Evolutionary conservation across 2,888 invertebrate genomes (phyloP), one percentile per base, ranked within the genome.

Genomic region (Kuschelorhynchus macadamiae): DNA sequence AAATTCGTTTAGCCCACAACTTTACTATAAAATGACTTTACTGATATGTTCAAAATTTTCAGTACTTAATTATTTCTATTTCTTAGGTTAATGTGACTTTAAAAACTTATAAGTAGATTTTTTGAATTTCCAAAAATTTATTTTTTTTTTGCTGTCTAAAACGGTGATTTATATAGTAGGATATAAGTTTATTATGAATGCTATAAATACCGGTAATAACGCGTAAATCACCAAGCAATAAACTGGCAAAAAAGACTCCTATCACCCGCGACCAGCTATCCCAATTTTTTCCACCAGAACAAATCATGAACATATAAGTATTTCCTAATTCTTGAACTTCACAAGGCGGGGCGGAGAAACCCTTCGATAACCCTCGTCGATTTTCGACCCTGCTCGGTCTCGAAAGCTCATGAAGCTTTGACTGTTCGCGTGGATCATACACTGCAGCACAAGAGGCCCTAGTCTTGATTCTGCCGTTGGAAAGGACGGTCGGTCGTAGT

Each of bases 261-360:
- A 52, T 52, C 52, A 20, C 4, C 52, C 16, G 36, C 52, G 2
- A 33, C 33, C 52, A 52, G 52, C 20, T 36, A 52, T 52, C 47
- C 72, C 70, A 75, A 77, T 72, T 77, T 78, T 76, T 78, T 79
- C 77, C 77, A 12, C 36, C 2, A 49, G 62, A 59, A 61, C 39
- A 66, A 59, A 59, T 71, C 59, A 49, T 57, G 62, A 52, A 50
- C 44, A 11, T 57, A 50, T 46, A 56, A 63, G 44, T 5, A 21
- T n/a, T 49, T 49, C 41, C 39, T 55, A 36, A 49, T 61, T 49
- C 47, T 65, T 76, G 64, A 75, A 73, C 76, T 32, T 47, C 57
- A 36, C 32, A 41, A 62, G 67, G 67, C 61, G 67, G 67, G 61
- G 61, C 67, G 49, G 46, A 32, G 25, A 47, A 17, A 18, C 33